Evolutionary conservation across 2,888 invertebrate species (phyloP).

Genomic region (Acrobasis consociella): DNA sequence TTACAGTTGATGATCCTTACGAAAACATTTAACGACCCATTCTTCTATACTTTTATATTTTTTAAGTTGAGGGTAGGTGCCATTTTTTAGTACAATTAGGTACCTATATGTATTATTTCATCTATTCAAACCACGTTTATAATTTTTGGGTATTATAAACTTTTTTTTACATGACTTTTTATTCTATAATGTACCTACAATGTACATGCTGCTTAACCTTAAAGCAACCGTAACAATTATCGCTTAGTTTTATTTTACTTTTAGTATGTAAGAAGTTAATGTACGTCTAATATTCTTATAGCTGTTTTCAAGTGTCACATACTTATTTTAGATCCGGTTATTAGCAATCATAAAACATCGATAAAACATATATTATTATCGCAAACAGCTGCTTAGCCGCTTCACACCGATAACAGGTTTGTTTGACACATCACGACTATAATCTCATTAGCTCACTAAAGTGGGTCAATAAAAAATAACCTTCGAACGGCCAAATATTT

Average conservation of each 20-base stretch:
- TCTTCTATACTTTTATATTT: too few species aligned
- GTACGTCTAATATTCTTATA: neutral
- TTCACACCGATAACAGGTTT: slow-evolving; percentile 12
- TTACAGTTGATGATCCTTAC: too few species aligned
- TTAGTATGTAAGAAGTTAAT: neutral
- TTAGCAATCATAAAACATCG: neutral
- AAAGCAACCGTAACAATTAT: neutral
- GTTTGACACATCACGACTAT: slow-evolving; percentile 12
- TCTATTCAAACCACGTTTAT: too few species aligned
- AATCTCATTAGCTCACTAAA: slow-evolving; percentile 17
- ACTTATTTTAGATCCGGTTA: slow-evolving; percentile 18
- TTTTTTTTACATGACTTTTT: too few species aligned
- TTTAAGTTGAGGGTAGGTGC: too few species aligned
- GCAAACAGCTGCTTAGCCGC: slow-evolving; percentile 6
- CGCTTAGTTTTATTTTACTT: neutral
- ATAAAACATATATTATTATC: slow-evolving; percentile 18
- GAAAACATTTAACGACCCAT: too few species aligned
- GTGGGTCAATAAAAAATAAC: slow-evolving; percentile 12
- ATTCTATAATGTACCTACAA: too few species aligned
- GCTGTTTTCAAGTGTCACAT: neutral
- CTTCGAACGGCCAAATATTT: slow-evolving; percentile 6
- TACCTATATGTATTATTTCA: too few species aligned
- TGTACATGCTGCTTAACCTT: neutral
- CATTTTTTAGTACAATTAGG: too few species aligned
- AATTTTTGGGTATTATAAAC: too few species aligned